Evolutionary conservation across 2,113 vertebrate genomes (phyloP).

Genomic region (Paramormyrops kingsleyae): DNA sequence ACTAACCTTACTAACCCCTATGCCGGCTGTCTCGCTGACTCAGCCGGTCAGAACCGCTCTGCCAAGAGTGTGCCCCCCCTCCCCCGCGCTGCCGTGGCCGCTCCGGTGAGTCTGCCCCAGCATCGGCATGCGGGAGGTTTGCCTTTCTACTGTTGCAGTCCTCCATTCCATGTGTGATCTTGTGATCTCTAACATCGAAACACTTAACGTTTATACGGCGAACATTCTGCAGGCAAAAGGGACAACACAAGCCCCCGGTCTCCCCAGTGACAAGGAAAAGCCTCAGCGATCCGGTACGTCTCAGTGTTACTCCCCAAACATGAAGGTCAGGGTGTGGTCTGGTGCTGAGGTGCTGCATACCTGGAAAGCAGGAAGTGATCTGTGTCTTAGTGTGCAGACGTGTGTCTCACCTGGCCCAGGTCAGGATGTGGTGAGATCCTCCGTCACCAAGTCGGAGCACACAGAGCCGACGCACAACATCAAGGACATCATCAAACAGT

Average conservation of each 20-base stretch:
- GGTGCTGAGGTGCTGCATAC: neutral
- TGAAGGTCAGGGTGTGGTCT: neutral
- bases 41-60: constrained; percentile 12
- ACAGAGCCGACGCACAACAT: constrained; percentile 80
- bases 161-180: neutral
- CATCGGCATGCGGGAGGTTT: neutral
- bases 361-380: neutral
- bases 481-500: constrained; percentile 83
- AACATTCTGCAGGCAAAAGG: constrained; percentile 32
- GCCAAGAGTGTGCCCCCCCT: constrained; percentile 19
- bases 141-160: neutral
- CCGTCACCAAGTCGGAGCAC: constrained; percentile 63
- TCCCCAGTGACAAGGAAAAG: constrained; percentile 37
- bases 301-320: neutral
- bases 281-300: constrained; percentile 45
- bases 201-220: neutral
- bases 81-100: constrained; percentile 10
- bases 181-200: neutral
- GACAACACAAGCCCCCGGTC: constrained; percentile 26
- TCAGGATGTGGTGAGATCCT: constrained; percentile 72
- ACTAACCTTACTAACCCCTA: constrained; percentile 54
- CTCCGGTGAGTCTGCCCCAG: constrained; percentile 43
- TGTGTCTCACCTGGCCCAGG: constrained; percentile 3
- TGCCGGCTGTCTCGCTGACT: constrained; percentile 41
- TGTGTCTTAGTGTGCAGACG: neutral